Conservation (phyloP, 2,888 invertebrate species). For the Leucoma salicis region DNA sequence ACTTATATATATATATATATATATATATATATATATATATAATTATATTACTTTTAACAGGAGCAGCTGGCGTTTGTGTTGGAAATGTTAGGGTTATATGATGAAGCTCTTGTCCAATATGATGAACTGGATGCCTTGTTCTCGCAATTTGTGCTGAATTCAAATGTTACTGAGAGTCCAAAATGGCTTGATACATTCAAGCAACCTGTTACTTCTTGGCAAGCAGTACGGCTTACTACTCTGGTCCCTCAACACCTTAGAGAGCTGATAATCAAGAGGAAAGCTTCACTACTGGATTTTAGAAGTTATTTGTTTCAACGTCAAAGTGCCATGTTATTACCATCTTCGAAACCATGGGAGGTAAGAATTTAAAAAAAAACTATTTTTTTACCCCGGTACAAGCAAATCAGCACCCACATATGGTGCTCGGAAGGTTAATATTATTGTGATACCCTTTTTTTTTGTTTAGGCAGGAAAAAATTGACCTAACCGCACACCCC, state of each 20-base stretch:
- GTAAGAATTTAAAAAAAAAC: constrained; percentile 79
- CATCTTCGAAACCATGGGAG: constrained; percentile 90
- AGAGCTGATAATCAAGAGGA: constrained; percentile 70
- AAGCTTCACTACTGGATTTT: constrained; percentile 92
- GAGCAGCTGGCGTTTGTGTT: constrained; percentile 97
- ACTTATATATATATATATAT: too few relatives aligned
- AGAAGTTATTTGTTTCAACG: constrained; percentile 96
- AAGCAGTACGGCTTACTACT: constrained; percentile 87
- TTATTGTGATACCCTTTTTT: too few relatives aligned
- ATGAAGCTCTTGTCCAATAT: constrained; percentile 97
- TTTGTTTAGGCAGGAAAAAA: too few relatives aligned
- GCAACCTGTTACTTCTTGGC: constrained; percentile 90
- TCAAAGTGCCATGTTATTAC: constrained; percentile 92
- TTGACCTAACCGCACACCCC: too few relatives aligned
- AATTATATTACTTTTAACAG: constrained; percentile 74
- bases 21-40: too few relatives aligned
- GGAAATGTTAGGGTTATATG: constrained; percentile 95
- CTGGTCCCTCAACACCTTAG: constrained; percentile 82
- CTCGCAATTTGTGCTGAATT: constrained; percentile 97
- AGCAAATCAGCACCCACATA: too few relatives aligned
- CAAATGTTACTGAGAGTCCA: constrained; percentile 93
- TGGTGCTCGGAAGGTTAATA: too few relatives aligned
- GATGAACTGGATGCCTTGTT: constrained; percentile 98
- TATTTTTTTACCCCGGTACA: too few relatives aligned
- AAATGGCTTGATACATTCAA: constrained; percentile 93